phyloP scores from a whole-genome alignment of 2,888 invertebrate genomes.

The Horisme vitalbata region DNA sequence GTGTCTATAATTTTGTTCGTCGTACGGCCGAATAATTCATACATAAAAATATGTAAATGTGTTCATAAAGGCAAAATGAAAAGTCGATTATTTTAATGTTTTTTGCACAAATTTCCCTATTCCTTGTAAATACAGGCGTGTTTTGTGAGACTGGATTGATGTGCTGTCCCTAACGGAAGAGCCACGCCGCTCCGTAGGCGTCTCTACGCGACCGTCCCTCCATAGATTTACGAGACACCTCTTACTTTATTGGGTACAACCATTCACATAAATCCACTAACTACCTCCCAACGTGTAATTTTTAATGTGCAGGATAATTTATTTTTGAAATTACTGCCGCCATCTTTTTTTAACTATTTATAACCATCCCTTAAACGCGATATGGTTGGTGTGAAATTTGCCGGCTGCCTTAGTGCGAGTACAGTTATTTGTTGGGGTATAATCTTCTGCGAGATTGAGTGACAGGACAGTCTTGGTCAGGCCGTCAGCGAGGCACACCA shows the following conservation, averaged over 20 bases:
- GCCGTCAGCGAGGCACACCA: slow-evolving; percentile 52
- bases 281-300: slow-evolving; percentile 55
- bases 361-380: slow-evolving; percentile 14
- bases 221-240: slow-evolving; percentile 74
- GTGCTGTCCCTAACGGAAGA: slow-evolving; percentile 61
- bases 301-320: slow-evolving; percentile 52
- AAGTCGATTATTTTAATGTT: not conserved
- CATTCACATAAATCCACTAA: slow-evolving; percentile 74
- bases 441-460: slow-evolving; percentile 63
- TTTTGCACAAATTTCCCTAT: not conserved
- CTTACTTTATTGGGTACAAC: slow-evolving; percentile 76
- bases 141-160: slow-evolving; percentile 19
- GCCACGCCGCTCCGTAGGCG: slow-evolving; percentile 74
- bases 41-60: too few species aligned
- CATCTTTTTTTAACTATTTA: slow-evolving; percentile 10
- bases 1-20: not conserved
- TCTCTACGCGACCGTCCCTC: slow-evolving; percentile 65
- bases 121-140: slow-evolving; percentile 5
- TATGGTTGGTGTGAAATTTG: slow-evolving; percentile 47
- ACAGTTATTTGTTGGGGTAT: slow-evolving; percentile 62
- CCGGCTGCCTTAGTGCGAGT: slow-evolving; percentile 50
- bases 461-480: slow-evolving; percentile 59
- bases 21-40: too few species aligned
- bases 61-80: too few species aligned
- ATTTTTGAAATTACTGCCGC: slow-evolving; percentile 41